Base-by-base conservation (phyloP, 2,797 vertebrate species). In the Botia almorhae region DNA sequence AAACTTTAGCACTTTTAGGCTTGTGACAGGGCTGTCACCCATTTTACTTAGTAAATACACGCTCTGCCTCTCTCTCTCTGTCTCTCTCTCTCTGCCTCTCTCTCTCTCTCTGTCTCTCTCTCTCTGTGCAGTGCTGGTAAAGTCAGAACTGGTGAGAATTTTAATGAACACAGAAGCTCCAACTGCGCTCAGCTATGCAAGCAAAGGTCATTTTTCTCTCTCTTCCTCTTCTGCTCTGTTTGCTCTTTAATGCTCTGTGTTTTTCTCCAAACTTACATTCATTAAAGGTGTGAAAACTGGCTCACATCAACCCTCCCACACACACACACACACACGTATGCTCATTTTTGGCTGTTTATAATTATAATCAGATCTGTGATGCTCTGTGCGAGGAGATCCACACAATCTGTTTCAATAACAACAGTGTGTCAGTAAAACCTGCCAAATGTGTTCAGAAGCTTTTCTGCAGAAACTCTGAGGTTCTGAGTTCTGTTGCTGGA, bases 161-260 rank as follows among this genome's bases (percentile, higher is more conserved):
- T 82, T 86, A 82, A 84, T 81, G 77, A 86, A 78, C 61, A 82
- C 23, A 76, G 67, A 77, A 29, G 46, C 70, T 83, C 71, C 50
- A 60, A 63, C 73, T 56, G 76, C 3, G 73, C 46, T 73, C 26
- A 58, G 48, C n/a, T 29, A 46, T 13, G 51, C 82, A 70, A 69
- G 53, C 77, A 81, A 81, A 82, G 78, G 74, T 78, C 82, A 82
- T n/a, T 60, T 79, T 76, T 79, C 29, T 39, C 36, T 39, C 76
- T 67, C 33, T 64, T 29, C 29, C 7, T 17, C 29, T 26, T 39
- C 36, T 39, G 36, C 36, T 7, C 29, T 69, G 58, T 77, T 64
- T 73, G 33, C 50, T 36, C 68, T 23, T 74, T 8, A 68, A 26
- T 2, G 16, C 29, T 46, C 50, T 39, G 1, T 77, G 19, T 56